phyloP scores from a whole-genome alignment of 2,888 invertebrate genomes.

The Erannis defoliaria region DNA sequence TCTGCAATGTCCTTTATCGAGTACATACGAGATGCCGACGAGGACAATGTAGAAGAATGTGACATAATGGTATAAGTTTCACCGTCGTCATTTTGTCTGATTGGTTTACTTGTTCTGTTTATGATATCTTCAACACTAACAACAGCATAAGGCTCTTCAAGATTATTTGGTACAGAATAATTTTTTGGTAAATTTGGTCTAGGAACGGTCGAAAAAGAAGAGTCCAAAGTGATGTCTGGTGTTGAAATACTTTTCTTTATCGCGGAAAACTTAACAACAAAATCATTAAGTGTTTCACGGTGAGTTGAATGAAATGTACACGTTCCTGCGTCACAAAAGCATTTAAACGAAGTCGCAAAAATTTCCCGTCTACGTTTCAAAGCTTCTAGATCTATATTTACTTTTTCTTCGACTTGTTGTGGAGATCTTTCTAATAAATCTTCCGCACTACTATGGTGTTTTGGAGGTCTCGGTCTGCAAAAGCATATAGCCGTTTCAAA shows the following conservation, averaged over 20 bases:
- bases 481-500: slow-evolving; percentile 83
- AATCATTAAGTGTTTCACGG: slow-evolving; percentile 63
- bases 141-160: slow-evolving; percentile 76
- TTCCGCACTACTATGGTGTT: slow-evolving; percentile 79
- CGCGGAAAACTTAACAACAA: slow-evolving; percentile 78
- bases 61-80: slow-evolving; percentile 69
- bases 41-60: slow-evolving; percentile 67
- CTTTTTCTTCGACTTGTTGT: slow-evolving; percentile 62
- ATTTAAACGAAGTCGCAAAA: slow-evolving; percentile 72
- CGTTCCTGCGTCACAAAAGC: slow-evolving; percentile 75
- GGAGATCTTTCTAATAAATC: slow-evolving; percentile 69
- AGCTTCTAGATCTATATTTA: slow-evolving; percentile 67
- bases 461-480: slow-evolving; percentile 74
- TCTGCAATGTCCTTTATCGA: slow-evolving; percentile 80
- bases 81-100: slow-evolving; percentile 47
- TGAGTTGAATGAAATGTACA: slow-evolving; percentile 73
- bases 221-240: slow-evolving; percentile 74
- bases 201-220: slow-evolving; percentile 67
- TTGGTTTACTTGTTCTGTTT: slow-evolving; percentile 54
- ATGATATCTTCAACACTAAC: slow-evolving; percentile 67
- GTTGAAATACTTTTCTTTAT: slow-evolving; percentile 81
- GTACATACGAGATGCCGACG: slow-evolving; percentile 70
- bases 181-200: slow-evolving; percentile 66
- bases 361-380: slow-evolving; percentile 66
- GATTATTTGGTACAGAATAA: slow-evolving; percentile 70